Evolutionary conservation across 2,797 vertebrate species (phyloP).

Genomic region (Sebastes diploproa): DNA sequence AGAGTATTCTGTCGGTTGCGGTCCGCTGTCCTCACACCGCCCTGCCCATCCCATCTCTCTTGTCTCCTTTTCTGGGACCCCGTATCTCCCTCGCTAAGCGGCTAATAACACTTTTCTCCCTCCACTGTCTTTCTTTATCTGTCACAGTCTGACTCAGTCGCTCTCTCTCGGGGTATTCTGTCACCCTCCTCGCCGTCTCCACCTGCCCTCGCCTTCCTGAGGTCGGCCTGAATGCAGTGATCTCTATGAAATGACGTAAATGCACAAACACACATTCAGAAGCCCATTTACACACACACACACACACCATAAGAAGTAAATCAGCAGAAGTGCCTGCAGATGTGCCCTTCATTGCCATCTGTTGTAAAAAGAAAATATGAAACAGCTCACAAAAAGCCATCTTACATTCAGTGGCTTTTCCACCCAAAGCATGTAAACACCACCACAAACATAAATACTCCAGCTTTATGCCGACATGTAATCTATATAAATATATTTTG

Average conservation of each 20-base stretch:
- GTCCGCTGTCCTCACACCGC: constrained; percentile 3
- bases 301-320: constrained; percentile 29
- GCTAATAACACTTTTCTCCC: constrained; percentile 17
- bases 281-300: not conserved
- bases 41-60: not conserved
- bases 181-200: constrained; percentile 2
- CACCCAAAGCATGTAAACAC: constrained; percentile 12
- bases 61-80: constrained; percentile 8
- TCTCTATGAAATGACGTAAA: constrained; percentile 49
- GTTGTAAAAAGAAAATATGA: constrained; percentile 29
- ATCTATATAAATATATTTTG: not conserved
- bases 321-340: constrained; percentile 64
- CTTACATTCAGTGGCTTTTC: constrained; percentile 8
- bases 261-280: not conserved
- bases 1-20: constrained; percentile 23
- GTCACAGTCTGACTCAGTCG: constrained; percentile 20
- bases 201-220: constrained; percentile 8
- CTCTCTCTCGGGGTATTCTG: constrained; percentile 2
- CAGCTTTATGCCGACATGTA: not conserved
- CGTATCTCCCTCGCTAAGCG: not conserved
- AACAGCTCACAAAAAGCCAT: constrained; percentile 18
- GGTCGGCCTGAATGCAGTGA: constrained; percentile 28
- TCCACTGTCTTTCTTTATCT: constrained; percentile 31
- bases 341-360: constrained; percentile 66
- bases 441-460: constrained; percentile 8